Evolutionary conservation across 2,888 invertebrate genomes (phyloP), one percentile per base, ranked within the genome.

Genomic region (Coelopa pilipes): DNA sequence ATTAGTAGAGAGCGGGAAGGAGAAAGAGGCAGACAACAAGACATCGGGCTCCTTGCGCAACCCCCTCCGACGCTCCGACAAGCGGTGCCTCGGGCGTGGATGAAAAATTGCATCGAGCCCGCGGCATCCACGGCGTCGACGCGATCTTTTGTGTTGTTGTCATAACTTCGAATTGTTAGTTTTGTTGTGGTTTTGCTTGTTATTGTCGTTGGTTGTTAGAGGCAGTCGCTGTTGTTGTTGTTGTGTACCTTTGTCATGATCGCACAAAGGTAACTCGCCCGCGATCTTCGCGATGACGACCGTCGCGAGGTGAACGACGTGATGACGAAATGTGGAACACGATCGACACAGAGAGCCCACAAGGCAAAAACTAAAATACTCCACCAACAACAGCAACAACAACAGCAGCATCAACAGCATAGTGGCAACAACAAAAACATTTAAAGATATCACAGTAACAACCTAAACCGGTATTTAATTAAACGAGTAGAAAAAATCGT

Each of bases 281-380:
- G 34, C 34, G 34, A 34, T 34, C 34, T 34, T 34, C 11, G 57
- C 21, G 53, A 15, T 53, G 57, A 57, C 53, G 67, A 67, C 50
- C 55, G 55, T 34, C 34, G 34, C 34, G 34, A 34, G 34, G 34
- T 34, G 34, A 34, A 34, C 34, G 34, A 34, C 55, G 46, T 59
- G 70, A 74, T 74, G 74, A 70, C 70, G 70, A 74, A 74, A 74
- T 71, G 62, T 74, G 57, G 49, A 74, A 21, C 21, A 71, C 21
- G n/a, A 69, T 15, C 17, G 9, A 50, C 21, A 21, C 19, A 49
- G 15, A 49, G 60, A 60, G 17, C 17, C 7, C 21, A 65, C 57
- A 60, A 21, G 17, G 24, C 13, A 63, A 47, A 53, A 59, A n/a
- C n/a, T n/a, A n/a, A n/a, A 34, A 34, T 34, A 7, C 2, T 34